Evolutionary conservation across 2,797 vertebrate species (phyloP).

Genomic region (Darevskia mixta): DNA sequence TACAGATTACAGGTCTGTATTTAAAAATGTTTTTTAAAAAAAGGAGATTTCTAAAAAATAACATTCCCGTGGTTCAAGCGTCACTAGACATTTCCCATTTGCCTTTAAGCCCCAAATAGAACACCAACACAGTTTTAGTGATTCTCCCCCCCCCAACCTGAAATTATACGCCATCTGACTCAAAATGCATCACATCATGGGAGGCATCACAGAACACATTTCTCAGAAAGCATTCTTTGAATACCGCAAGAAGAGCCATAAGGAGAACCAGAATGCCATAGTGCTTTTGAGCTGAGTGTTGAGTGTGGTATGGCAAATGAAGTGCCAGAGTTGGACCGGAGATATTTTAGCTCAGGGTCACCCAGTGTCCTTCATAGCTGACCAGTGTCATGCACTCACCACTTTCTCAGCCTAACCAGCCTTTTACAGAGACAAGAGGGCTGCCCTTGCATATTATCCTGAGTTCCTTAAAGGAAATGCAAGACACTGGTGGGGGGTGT

Average conservation of each 20-base stretch:
- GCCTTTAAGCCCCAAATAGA: constrained; percentile 26
- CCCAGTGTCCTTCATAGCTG: background rate
- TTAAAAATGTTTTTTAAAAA: constrained; percentile 56
- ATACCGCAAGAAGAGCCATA: background rate
- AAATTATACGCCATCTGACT: background rate
- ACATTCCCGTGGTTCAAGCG: constrained; percentile 50
- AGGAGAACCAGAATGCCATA: background rate
- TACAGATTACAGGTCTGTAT: constrained; percentile 3
- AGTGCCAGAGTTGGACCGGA: background rate
- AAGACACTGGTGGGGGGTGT: background rate
- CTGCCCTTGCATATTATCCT: background rate
- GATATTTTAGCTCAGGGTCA: background rate
- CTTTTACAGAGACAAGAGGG: background rate
- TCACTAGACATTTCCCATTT: background rate
- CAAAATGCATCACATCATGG: background rate
- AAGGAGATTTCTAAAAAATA: constrained; percentile 60
- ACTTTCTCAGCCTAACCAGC: background rate
- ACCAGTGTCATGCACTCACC: background rate
- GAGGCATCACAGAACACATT: background rate
- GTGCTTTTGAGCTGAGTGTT: background rate
- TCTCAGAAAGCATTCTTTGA: background rate
- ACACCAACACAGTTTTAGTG: constrained; percentile 52
- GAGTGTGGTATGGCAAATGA: background rate
- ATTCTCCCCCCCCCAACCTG: background rate
- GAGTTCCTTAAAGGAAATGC: background rate